phyloP scores from a whole-genome alignment of 2,888 invertebrate genomes.

The Acrobasis repandana region DNA sequence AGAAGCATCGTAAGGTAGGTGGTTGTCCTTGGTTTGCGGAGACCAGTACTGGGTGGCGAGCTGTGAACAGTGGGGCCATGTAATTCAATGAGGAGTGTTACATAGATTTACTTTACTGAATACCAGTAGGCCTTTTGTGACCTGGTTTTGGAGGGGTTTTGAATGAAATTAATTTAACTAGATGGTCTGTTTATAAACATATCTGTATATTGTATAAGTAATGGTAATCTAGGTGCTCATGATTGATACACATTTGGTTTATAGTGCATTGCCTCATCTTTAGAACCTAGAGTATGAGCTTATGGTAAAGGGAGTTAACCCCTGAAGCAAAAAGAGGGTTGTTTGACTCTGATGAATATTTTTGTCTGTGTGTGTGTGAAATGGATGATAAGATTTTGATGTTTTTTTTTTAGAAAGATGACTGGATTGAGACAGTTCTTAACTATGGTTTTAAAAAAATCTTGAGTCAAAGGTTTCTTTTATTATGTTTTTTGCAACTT shows the following conservation, averaged over 20 bases:
- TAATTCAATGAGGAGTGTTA: slow-evolving; percentile 73
- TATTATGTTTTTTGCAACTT: too few relatives aligned
- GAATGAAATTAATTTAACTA: slow-evolving; percentile 32
- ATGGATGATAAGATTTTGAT: too few relatives aligned
- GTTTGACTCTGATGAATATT: too few relatives aligned
- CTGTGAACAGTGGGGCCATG: slow-evolving; percentile 81
- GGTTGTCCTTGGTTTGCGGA: slow-evolving; percentile 88
- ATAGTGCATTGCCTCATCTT: too few relatives aligned
- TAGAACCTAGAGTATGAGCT: too few relatives aligned
- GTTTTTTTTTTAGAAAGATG: too few relatives aligned
- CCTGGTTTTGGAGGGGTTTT: slow-evolving; percentile 24
- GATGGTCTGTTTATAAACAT: slow-evolving; percentile 29
- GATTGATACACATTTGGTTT: not conserved
- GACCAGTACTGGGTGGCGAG: slow-evolving; percentile 97
- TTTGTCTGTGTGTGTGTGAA: too few relatives aligned
- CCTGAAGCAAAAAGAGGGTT: too few relatives aligned
- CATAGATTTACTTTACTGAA: slow-evolving; percentile 64
- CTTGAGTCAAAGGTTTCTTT: too few relatives aligned
- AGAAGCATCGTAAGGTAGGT: slow-evolving; percentile 88
- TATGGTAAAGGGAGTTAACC: too few relatives aligned
- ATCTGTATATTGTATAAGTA: not conserved
- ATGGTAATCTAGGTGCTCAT: not conserved
- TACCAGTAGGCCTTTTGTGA: slow-evolving; percentile 65
- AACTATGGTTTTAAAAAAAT: too few relatives aligned
- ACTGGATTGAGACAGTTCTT: too few relatives aligned